Evolutionary conservation across 2,888 invertebrate species (phyloP), one percentile per base, ranked within the genome.

Genomic region (Rotaria magnacalcarata): DNA sequence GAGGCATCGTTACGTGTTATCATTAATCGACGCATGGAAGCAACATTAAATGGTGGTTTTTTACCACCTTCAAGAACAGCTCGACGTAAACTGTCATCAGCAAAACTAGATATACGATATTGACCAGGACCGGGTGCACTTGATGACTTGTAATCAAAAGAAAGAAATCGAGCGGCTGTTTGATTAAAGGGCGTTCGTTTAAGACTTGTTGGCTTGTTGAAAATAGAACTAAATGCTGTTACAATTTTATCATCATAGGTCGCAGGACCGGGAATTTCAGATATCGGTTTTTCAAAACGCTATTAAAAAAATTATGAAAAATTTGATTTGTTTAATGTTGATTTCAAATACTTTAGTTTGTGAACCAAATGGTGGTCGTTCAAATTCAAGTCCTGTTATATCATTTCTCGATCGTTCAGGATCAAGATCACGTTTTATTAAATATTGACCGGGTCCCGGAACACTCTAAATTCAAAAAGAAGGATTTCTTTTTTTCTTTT

Each of bases 381-480:
- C 91, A 41, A 90, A 89, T 87, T 90, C 90, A 60, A 90, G 89
- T 50, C 90, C 90, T 52, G 90, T 90, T 80, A 89, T 89, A 88
- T 90, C 88, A 0, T 89, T 88, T 50, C 84, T 87, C 10, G 60
- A 47, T 6, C 88, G 89, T 80, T 88, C 87, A 7, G 88, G 88
- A 41, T 90, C 89, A 89, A 91, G 91, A 54, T 88, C 88, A n/a
- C 91, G 89, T 84, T 89, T 89, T 24, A 90, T 88, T 43, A 90
- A 89, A 88, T 91, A 91, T 67, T 90, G 89, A 8, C 90, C 91
- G 58, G 91, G 91, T 3, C 91, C 91, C 21, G 91, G 91, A 21
- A 90, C 87, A 87, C 88, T 89, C 90, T 88, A 84, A n/a, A 47
- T 67, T 50, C 3, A 52, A 3, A 52, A 16, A 5, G 52, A 16